These are phyloP conservation scores for Diadema setosum DNA, from an alignment of 35 echinoderm and acorn worm genomes.

Conservation along the genomic window DNA sequence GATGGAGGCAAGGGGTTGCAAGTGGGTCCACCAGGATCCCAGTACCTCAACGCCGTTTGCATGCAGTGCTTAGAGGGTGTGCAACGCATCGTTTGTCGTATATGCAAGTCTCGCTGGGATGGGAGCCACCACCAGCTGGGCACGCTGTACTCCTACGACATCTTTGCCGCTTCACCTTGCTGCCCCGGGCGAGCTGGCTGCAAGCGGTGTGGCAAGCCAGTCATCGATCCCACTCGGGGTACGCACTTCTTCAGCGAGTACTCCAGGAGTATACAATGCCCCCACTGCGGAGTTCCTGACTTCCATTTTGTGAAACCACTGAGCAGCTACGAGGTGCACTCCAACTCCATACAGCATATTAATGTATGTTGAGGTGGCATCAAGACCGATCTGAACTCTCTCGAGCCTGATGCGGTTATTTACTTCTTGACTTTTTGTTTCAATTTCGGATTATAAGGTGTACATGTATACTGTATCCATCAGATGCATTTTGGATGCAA, in stretches of 20 bases:
- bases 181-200: constrained; percentile 84
- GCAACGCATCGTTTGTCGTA: constrained; percentile 86
- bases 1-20: constrained; percentile 61
- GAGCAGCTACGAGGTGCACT: constrained; percentile 90
- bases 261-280: constrained; percentile 93
- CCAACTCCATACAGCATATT: constrained; percentile 37
- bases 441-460: too few relatives aligned
- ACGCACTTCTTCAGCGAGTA: constrained; percentile 98
- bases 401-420: constrained; percentile 9
- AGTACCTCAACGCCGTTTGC: constrained; percentile 95
- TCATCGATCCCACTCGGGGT: constrained; percentile 86
- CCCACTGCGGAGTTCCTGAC: constrained; percentile 94
- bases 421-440: neutral
- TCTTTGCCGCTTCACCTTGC: constrained; percentile 94
- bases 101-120: constrained; percentile 99
- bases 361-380: constrained; percentile 12
- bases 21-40: constrained; percentile 54
- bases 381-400: constrained; percentile 23
- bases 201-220: constrained; percentile 93
- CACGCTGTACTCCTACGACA: constrained; percentile 97
- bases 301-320: constrained; percentile 97
- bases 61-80: constrained; percentile 96
- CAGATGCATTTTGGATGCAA: too few relatives aligned
- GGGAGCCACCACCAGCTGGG: constrained; percentile 98
- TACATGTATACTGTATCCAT: too few relatives aligned